Evolutionary conservation across 1,140 invertebrate genomes (phyloP), one percentile per base, ranked within the genome.

Genomic region (Druon quercuslanigerum): DNA sequence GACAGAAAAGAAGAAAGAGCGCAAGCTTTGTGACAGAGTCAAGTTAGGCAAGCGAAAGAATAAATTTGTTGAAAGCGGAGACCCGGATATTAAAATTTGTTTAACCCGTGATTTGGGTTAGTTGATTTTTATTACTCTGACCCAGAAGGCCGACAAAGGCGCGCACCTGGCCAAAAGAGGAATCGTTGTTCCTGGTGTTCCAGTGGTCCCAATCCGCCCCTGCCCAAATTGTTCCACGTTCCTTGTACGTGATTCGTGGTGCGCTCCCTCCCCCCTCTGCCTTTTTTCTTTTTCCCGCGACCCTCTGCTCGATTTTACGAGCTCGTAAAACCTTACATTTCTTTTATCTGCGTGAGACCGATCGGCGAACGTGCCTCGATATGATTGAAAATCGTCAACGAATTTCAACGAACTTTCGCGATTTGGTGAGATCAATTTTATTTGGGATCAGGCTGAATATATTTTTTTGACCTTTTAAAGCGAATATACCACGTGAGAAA

Each of bases 271-370:
- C 11, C 40, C 40, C 40, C 40, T 2, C 40, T 46, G 2, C n/a
- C 5, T 66, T 66, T 33, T 66, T 66, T 46, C 16, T 66, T 33
- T 66, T 66, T 33, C 40, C 50, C 51, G 74, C 75, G 74, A 56
- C 71, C 72, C 50, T 40, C 25, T 71, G 46, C 51, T 60, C 51
- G 52, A 56, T 86, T 87, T 87, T 86, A 87, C 79, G 84, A 87
- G 79, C 80, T 83, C 85, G 84, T 87, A 87, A 87, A 86, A 80
- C 51, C 60, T 51, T 66, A 74, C 83, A 78, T 83, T 86, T 83
- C 75, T 81, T 86, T 86, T 87, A 87, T 86, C 86, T 82, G 76
- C 84, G 78, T 77, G 80, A 75, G 79, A 77, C 79, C 78, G 75
- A 76, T 57, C 78, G 75, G 54, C 66, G 66, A 46, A 66, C 16